Evolutionary conservation across 2,888 invertebrate species (phyloP), one percentile per base, ranked within the genome.

Genomic region (Callinectes sapidus): DNA sequence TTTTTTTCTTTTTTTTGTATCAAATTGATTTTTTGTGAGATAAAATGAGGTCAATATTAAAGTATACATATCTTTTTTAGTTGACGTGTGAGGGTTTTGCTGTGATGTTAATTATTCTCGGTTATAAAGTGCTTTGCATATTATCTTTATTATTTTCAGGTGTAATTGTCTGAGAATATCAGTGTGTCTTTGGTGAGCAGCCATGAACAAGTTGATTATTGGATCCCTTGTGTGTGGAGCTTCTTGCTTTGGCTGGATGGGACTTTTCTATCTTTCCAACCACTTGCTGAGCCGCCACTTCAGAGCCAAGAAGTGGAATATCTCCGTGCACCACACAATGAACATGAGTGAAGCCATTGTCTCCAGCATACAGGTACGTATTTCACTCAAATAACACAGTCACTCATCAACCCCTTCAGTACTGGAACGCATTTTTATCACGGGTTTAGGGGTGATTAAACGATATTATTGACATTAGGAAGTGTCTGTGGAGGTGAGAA

Each of bases 221-320:
- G 71, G 71, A n/a, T 77, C 28, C 10, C 10, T 28, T 28, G 2
- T 77, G 10, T 77, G 71, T 77, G n/a, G 28, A 28, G 32, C 71
- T n/a, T 77, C 71, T n/a, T 23, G 71, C 28, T 28, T 77, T 23
- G 13, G 13, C 13, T 77, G 71, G 71, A 77, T 77, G 71, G 71
- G 71, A 77, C 71, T 77, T 77, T 77, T 77, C 28, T n/a, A n/a
- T n/a, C 28, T 77, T n/a, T 77, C 71, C n/a, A 77, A 77, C 28
- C 10, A 77, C 71, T 28, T 77, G 71, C n/a, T 77, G 6, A 77
- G 28, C 32, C 13, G 28, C 28, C 10, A 28, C 71, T 77, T 77
- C 71, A 77, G 28, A 28, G 71, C 28, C 71, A 77, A 77, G 71
- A 77, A 77, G 32, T 77, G 71, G 71, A 77, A 28, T 10, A 28